Evolutionary conservation across 2,888 invertebrate genomes (phyloP), one percentile per base, ranked within the genome.

Genomic region (Bombylius major): DNA sequence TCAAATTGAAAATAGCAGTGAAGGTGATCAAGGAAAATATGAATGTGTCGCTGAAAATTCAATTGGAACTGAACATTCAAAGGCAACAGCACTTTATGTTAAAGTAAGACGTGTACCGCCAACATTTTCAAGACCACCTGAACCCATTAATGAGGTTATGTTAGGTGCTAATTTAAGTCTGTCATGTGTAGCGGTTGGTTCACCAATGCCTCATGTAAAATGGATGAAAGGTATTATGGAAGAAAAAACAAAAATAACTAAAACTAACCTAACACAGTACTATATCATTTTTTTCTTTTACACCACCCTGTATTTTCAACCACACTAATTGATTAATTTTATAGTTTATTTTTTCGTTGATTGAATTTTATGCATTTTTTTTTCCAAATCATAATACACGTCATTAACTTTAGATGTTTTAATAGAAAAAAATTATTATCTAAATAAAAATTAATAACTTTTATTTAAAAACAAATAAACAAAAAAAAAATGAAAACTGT

Each of bases 201-300:
- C 97, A 0, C 98, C 98, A 7, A 96, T 98, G 96, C 99, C 98
- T 3, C 87, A 84, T 65, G 96, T 99, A 55, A 94, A 92, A 75
- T 92, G 92, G 92, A 83, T 87, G 63, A 88, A 89, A 77, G 90
- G 82, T 80, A 65, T 51, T 23, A 50, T n/a, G n/a, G n/a, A n/a
- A 23, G 23, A 23, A 23, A 54, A 49, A 48, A 44, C 23, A 23
- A 23, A 23, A 23, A 23, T 2, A 23, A 23, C 1, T 23, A 23
- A 23, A 3, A 23, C 23, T 23, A 23, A 23, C 23, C 23, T 23
- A 1, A 23, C 23, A 23, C 23, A 23, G 23, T 23, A 23, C 23
- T 23, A 23, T 2, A 23, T 23, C 23, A 23, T 23, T 23, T 23
- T 23, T 23, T 23, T 23, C 23, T 23, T 23, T 23, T 23, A 23